phyloP scores from a whole-genome alignment of 2,797 vertebrate species.

The Enteromius viviparus region DNA sequence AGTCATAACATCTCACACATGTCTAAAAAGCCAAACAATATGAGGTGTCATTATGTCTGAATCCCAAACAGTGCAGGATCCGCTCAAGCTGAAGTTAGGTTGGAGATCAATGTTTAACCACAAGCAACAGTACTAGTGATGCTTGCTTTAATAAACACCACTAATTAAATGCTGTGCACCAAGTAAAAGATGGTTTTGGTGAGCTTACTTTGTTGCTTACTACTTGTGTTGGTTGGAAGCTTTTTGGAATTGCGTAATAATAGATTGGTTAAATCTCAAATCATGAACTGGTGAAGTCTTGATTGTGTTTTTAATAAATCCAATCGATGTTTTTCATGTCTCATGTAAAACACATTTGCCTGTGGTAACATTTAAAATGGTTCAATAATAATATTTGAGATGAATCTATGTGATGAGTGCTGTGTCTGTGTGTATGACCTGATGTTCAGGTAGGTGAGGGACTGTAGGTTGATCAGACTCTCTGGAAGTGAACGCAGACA shows the following conservation, averaged over 20 bases:
- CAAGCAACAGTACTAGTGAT: not conserved
- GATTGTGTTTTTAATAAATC: not conserved
- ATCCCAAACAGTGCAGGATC: not conserved
- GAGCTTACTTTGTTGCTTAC: no score
- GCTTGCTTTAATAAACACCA: not conserved
- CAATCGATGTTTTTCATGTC: not conserved
- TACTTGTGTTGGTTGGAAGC: not conserved
- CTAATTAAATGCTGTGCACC: not conserved
- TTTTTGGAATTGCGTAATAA: conserved; percentile 1
- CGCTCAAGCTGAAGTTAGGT: not conserved
- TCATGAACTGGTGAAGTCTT: no score
- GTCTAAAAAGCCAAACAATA: not conserved
- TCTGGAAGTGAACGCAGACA: conserved; percentile 93
- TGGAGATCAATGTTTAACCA: not conserved
- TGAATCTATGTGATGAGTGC: conserved; percentile 1
- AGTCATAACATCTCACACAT: not conserved
- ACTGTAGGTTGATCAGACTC: conserved; percentile 88
- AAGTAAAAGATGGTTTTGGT: not conserved
- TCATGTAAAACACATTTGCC: not conserved
- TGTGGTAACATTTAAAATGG: not conserved
- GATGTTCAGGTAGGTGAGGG: conserved; percentile 93
- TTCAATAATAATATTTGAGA: not conserved
- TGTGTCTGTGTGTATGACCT: conserved; percentile 78
- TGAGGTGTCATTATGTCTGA: conserved; percentile 3
- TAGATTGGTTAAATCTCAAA: not conserved